These are phyloP conservation scores for Drosophila navojoa DNA, from an alignment of 1,140 invertebrate genomes.

Conservation along the genomic window DNA sequence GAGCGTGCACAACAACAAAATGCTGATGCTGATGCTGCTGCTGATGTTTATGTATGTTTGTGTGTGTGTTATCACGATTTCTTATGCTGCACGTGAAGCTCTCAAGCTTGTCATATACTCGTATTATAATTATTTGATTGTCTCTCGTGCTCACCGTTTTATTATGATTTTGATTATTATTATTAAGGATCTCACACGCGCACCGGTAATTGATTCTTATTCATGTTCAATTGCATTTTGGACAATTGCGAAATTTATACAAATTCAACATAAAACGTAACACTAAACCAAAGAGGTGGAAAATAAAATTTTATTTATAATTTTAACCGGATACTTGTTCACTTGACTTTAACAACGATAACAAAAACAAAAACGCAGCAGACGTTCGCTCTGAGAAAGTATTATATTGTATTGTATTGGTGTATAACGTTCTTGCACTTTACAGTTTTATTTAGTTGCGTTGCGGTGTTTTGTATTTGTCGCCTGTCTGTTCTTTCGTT, in stretches of 20 bases:
- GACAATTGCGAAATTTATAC: background rate
- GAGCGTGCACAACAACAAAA: slow-evolving; percentile 38
- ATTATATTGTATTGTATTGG: slow-evolving; percentile 5
- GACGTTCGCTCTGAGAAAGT: slow-evolving; percentile 5
- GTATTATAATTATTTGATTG: slow-evolving; percentile 38
- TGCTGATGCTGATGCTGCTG: slow-evolving; percentile 33
- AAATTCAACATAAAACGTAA: slow-evolving; percentile 20
- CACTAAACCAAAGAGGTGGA: slow-evolving; percentile 14
- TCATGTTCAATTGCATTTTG: slow-evolving; percentile 21
- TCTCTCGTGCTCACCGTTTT: slow-evolving; percentile 21
- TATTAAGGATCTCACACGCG: slow-evolving; percentile 30
- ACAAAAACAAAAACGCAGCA: slow-evolving; percentile 6
- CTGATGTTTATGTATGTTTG: slow-evolving; percentile 10
- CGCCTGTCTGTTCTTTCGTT: slow-evolving; percentile 23
- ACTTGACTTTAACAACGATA: slow-evolving; percentile 1
- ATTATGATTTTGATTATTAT: slow-evolving; percentile 16
- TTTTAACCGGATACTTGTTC: background rate
- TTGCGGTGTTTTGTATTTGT: slow-evolving; percentile 32
- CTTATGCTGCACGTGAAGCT: slow-evolving; percentile 46
- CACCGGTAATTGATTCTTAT: slow-evolving; percentile 26
- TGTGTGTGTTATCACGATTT: slow-evolving; percentile 51
- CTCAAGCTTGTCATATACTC: slow-evolving; percentile 39
- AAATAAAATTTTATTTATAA: slow-evolving; percentile 8
- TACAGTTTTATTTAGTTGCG: slow-evolving; percentile 15
- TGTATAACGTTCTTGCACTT: slow-evolving; percentile 13